Base-by-base conservation (phyloP, 2,888 invertebrate species). In the Punctoribates punctum region DNA sequence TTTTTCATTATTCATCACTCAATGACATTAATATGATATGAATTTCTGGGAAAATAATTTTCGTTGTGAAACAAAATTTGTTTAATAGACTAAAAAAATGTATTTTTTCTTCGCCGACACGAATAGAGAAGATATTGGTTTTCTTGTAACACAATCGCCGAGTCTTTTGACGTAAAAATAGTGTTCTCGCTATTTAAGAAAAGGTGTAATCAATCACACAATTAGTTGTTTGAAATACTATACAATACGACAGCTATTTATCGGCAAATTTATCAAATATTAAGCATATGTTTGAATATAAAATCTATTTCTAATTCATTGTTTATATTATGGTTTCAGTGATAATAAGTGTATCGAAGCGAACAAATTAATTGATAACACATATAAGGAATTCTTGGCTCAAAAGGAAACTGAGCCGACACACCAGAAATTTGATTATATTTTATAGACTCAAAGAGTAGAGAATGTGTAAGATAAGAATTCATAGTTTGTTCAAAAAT, bases 301-400 rank as follows among this genome's bases (percentile, higher is more conserved):
- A 23, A 23, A 4, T 57, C 25, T 23, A 13, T 57, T 57, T 25
- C 4, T 48, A 11, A 57, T 57, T 9, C 4, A 57, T 23, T 25
- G 8, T 25, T 23, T 20, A 1, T 51, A 5, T 57, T 57, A 6
- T 23, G 25, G 0, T 11, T 25, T 25, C 1, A 27, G 13, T 29
- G 13, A 27, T 27, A 29, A 29, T 60, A 17, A 3, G 13, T 15
- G 20, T 27, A 60, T 27, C 27, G 27, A 60, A 17, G 27, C 29
- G 60, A 23, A 60, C 13, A 51, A 48, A 60, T 4, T 29, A 60
- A 60, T 60, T 60, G 60, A 60, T 60, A 60, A 60, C 15, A 60
- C 25, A 27, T 60, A 29, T 60, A 20, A 20, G n/a, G 20, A 20
- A n/a, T 51, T 29, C 27, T 60, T 13, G 1, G 13, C 9, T 29